These are phyloP conservation scores for Drosophila mulleri DNA, from an alignment of 2,888 invertebrate species.

Conservation along the genomic window DNA sequence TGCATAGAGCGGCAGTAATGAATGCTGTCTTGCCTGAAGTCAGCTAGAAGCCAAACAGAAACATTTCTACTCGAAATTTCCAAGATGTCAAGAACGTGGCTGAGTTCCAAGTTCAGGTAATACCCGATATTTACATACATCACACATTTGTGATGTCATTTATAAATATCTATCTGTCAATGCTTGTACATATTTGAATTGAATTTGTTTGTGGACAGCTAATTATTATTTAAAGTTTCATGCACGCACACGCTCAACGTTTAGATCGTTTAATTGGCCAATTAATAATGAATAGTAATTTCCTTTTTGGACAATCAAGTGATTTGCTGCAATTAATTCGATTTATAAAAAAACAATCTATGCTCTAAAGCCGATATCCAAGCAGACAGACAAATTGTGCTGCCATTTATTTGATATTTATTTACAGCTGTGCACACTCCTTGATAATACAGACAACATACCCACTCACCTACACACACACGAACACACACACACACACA, in stretches of 20 bases:
- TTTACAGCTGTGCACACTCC: constrained; percentile 6
- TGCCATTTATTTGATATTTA: constrained; percentile 14
- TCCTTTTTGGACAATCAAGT: neutral
- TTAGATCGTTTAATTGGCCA: neutral
- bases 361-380: neutral
- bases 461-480: neutral
- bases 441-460: neutral
- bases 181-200: neutral
- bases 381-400: neutral
- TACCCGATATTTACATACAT: neutral
- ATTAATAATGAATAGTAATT: constrained; percentile 7
- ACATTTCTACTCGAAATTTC: neutral
- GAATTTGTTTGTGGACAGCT: neutral
- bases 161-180: neutral
- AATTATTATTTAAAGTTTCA: neutral
- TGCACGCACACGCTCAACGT: neutral
- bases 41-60: neutral
- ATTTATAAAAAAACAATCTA: neutral
- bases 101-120: neutral
- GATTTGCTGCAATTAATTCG: constrained; percentile 1
- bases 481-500: neutral
- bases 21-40: too few species aligned
- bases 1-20: neutral
- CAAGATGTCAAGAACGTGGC: neutral
- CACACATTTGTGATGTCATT: neutral